Base-by-base conservation (phyloP, 64 coral and sea anemone species). In the Montipora capricornis region DNA sequence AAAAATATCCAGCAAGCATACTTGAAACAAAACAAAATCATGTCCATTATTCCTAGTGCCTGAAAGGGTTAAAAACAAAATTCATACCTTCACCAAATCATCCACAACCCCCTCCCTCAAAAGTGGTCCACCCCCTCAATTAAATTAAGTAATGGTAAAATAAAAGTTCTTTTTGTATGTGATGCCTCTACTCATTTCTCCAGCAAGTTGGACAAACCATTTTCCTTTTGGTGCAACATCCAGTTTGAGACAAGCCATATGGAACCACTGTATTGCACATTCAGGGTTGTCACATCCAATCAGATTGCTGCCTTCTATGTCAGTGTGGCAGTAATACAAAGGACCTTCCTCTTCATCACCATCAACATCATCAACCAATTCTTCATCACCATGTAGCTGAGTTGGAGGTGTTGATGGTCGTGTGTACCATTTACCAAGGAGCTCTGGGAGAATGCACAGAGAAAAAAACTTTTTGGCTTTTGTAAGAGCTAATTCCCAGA, bases 231-330 rank as follows among this genome's bases (percentile, higher is more conserved):
- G 89, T 22, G 47, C 78, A 82, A 73, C 68, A 24, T 61, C 44
- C 45, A 91, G 15, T 24, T 75, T 74, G 1, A 91, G 13, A 83
- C 89, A 91, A 69, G 77, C 13, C 89, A 91, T 91, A 57, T 82
- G 89, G 53, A 51, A 91, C 89, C 89, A 91, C 57, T 91, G 8
- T 13, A 91, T 83, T 24, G 8, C 19, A 44, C 89, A 91, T 62
- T 73, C 49, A 11, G 7, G 66, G 46, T 91, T 91, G 48, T 91
- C 89, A 81, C 89, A 91, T 1, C 89, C 80, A 74, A 91, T 83
- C n/a, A 83, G 79, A 20, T 44, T 82, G 59, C 59, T 51, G 16
- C 75, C 89, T n/a, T 89, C 87, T 15, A 91, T 80, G 15, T 91
- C 61, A 22, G 44, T 53, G 55, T 83, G 77, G 57, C 89, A 91